Evolutionary conservation across 2,888 invertebrate species (phyloP), one percentile per base, ranked within the genome.

Genomic region (Latrodectus hesperus): DNA sequence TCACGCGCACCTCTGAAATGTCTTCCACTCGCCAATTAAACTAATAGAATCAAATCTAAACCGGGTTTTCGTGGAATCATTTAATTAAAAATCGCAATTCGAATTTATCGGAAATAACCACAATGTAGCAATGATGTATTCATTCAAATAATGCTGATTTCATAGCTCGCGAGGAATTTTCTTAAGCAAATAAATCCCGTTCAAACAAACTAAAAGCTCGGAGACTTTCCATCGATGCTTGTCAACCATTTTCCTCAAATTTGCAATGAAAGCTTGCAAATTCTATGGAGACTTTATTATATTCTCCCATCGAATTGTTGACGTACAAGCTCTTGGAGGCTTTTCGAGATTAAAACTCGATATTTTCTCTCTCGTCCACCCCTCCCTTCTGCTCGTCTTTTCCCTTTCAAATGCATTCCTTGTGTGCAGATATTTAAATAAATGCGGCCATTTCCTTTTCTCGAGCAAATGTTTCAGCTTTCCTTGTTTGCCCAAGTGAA

Each of bases 401-500:
- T 60, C 60, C 60, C n/a, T 60, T 60, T 60, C 60, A 60, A 60
- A 60, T 12, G 60, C n/a, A 6, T 60, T n/a, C 6, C 14, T 60
- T 10, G 6, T 60, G 60, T 16, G 60, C 12, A 60, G n/a, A 60
- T 12, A 60, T 60, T 60, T 60, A 60, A 60, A 60, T 60, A 60
- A 60, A 60, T 60, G 60, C 60, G 60, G 38, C 60, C 60, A 60
- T 60, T 60, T 60, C n/a, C 60, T 60, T 16, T 22, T 6, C 60
- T 60, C 60, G 60, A 60, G 60, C n/a, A 16, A 16, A 60, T 16
- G 12, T 60, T n/a, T 60, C 60, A 10, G 60, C 60, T 60, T 60
- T n/a, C 60, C 60, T 60, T 60, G 60, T 60, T 60, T 60, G n/a
- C n/a, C n/a, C n/a, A 60, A 60, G 60, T 60, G 60, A 16, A 60